Evolutionary conservation across 2,113 vertebrate genomes (phyloP).

Genomic region (Rhombomys opimus): DNA sequence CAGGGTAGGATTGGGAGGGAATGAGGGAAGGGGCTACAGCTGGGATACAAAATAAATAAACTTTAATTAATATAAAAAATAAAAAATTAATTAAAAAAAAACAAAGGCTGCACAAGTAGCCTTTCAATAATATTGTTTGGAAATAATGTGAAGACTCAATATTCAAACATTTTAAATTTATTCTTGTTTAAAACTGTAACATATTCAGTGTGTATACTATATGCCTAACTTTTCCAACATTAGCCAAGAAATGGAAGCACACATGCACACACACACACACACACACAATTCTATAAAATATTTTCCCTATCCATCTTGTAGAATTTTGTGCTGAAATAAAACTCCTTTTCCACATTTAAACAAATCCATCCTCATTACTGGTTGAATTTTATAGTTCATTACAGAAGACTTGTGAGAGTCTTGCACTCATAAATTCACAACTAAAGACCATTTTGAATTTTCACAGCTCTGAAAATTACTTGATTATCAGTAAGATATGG

Average conservation of each 20-base stretch:
- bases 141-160: neutral
- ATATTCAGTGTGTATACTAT: neutral
- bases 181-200: neutral
- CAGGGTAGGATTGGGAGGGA: no score
- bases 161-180: neutral
- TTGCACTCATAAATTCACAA: constrained; percentile 43
- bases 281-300: neutral
- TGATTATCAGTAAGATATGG: neutral
- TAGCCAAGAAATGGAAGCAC: neutral
- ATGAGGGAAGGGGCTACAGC: no score
- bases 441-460: constrained; percentile 8
- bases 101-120: neutral
- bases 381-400: neutral
- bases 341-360: neutral
- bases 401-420: neutral
- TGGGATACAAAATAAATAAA: no score
- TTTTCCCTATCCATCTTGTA: neutral
- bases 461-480: neutral
- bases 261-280: neutral
- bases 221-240: neutral
- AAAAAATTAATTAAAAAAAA: neutral
- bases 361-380: neutral
- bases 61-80: no score
- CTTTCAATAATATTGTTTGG: neutral
- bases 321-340: neutral